These are phyloP conservation scores for Melieria picta DNA, from an alignment of 2,888 invertebrate species.

Conservation along the genomic window DNA sequence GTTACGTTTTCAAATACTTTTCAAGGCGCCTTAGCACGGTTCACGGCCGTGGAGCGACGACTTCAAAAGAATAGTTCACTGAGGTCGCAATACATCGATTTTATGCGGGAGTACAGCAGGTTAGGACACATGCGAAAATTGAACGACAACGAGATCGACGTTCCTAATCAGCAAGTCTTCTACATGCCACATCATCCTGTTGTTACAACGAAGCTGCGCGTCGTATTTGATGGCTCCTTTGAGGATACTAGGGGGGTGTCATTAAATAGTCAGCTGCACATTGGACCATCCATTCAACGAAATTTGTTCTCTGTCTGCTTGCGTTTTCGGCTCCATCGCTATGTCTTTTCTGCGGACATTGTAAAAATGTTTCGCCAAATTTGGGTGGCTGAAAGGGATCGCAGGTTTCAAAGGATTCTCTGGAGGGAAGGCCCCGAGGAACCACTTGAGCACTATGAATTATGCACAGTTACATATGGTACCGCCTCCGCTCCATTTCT, in stretches of 20 bases:
- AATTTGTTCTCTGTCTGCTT: neutral
- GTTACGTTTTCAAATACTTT: conserved; percentile 10
- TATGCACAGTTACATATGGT: conserved; percentile 39
- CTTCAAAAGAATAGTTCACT: conserved; percentile 11
- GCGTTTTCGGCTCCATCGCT: conserved; percentile 34
- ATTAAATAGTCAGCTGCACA: neutral
- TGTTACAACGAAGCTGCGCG: neutral
- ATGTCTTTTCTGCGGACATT: conserved; percentile 33
- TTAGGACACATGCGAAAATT: conserved; percentile 27
- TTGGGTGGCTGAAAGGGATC: conserved; percentile 20
- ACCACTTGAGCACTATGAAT: conserved; percentile 30
- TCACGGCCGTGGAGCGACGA: conserved; percentile 19
- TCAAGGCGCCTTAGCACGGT: conserved; percentile 12
- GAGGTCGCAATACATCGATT: conserved; percentile 11
- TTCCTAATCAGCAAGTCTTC: neutral
- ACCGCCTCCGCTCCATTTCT: conserved; percentile 39
- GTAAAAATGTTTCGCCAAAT: conserved; percentile 39
- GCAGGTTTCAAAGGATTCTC: conserved; percentile 36
- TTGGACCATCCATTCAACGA: neutral
- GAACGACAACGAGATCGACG: neutral
- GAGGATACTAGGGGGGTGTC: neutral
- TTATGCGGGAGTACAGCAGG: conserved; percentile 22
- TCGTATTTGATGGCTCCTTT: conserved; percentile 1
- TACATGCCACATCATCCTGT: neutral
- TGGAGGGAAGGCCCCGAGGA: conserved; percentile 29